A percentile compares a stretch with the other conserved stretches of the same genome.
These are phyloP conservation scores for Sciurus carolinensis DNA, from an alignment of 2,797 vertebrate genomes.

Conservation along the genomic window DNA sequence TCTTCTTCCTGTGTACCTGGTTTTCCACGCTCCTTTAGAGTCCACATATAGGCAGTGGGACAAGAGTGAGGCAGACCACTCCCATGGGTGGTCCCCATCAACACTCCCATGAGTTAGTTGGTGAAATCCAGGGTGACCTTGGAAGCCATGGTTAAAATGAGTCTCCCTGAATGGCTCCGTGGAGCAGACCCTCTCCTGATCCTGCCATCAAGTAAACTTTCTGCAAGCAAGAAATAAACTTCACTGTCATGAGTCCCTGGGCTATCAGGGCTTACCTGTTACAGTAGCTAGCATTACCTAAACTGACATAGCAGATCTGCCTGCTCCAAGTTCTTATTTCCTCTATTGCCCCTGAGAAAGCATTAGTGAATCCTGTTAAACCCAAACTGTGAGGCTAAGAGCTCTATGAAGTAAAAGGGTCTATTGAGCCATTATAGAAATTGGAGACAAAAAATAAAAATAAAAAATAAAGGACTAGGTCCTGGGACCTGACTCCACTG, in stretches of 20 bases:
- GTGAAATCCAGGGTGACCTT: not conserved
- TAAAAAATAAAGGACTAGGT: not conserved
- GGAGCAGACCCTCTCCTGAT: not conserved
- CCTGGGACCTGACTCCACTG: not conserved
- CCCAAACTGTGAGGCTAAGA: not conserved
- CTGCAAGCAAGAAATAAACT: not conserved
- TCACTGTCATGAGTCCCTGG: not conserved
- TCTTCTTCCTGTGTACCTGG: not conserved
- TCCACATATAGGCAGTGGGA: not conserved
- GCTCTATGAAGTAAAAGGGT: not conserved
- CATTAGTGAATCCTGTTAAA: not conserved
- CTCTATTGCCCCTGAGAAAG: not conserved
- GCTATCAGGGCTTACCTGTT: not conserved
- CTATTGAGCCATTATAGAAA: not conserved
- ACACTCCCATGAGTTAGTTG: accelerated
- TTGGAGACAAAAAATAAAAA: not conserved
- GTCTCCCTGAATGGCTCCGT: not conserved
- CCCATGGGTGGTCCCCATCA: not conserved
- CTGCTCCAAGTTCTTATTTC: not conserved
- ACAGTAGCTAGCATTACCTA: not conserved
- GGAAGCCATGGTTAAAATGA: not conserved
- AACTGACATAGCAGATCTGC: not conserved
- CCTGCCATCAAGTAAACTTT: not conserved
- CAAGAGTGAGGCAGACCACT: not conserved
- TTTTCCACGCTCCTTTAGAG: not conserved